Evolutionary conservation across 2,797 vertebrate species (phyloP).

Genomic region (Alcedo quadribrachys): DNA sequence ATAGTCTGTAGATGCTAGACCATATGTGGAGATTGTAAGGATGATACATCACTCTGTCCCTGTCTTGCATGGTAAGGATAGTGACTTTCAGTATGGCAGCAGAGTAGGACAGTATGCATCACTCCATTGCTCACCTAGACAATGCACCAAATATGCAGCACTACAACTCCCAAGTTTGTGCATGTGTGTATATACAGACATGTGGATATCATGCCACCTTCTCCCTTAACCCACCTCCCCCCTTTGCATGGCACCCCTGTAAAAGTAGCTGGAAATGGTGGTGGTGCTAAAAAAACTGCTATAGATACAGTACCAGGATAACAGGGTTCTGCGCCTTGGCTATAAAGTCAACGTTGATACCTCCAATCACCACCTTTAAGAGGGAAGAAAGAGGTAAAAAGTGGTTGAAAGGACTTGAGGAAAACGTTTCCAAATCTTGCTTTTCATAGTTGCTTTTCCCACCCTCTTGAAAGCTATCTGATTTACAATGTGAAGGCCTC

Average conservation of each 20-base stretch:
- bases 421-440: background rate
- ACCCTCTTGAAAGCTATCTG: background rate
- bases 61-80: background rate
- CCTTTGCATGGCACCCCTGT: background rate
- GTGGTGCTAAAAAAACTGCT: background rate
- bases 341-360: conserved; percentile 90
- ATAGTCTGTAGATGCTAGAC: background rate
- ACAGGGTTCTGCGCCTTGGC: conserved; percentile 83
- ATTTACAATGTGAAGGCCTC: background rate
- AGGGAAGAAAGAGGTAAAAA: background rate
- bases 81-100: background rate
- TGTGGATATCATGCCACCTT: background rate
- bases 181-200: background rate
- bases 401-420: background rate
- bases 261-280: background rate
- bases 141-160: background rate
- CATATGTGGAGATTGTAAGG: background rate
- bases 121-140: background rate
- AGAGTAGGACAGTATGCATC: background rate
- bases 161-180: background rate
- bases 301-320: conserved; percentile 77
- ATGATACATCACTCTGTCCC: background rate
- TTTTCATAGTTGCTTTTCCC: background rate
- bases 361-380: conserved; percentile 89
- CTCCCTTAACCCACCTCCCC: no score